phyloP scores from a whole-genome alignment of 2,113 vertebrate genomes.

The Myiopsitta monachus region DNA sequence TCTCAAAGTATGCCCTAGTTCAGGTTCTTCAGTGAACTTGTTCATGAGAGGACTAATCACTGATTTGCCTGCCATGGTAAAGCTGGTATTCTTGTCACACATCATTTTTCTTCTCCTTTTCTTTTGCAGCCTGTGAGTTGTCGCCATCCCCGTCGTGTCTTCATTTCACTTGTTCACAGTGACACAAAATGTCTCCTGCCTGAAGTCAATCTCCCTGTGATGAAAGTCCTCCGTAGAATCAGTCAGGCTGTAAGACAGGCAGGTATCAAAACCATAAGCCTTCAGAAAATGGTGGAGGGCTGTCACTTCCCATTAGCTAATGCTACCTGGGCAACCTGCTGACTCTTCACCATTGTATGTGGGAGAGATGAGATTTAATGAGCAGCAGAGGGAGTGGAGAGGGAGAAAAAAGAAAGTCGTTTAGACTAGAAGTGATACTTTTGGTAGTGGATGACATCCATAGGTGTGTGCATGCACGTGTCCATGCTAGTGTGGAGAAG shows the following conservation, averaged over 20 bases:
- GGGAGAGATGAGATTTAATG: slow-evolving; percentile 56
- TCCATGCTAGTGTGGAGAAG: background rate
- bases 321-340: slow-evolving; percentile 29
- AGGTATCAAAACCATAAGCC: slow-evolving; percentile 3
- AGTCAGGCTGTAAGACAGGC: slow-evolving; percentile 46
- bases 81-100: background rate
- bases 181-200: slow-evolving; percentile 52
- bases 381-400: slow-evolving; percentile 21
- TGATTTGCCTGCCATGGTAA: background rate
- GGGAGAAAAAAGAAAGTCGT: background rate
- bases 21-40: background rate
- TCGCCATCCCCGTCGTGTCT: background rate
- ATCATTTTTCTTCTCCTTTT: slow-evolving; percentile 15
- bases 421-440: background rate
- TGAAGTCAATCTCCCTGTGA: slow-evolving; percentile 42
- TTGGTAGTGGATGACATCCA: background rate
- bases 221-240: slow-evolving; percentile 35
- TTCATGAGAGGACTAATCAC: slow-evolving; percentile 15
- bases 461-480: background rate
- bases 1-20: background rate
- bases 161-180: slow-evolving; percentile 23
- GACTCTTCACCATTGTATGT: background rate
- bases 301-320: slow-evolving; percentile 53
- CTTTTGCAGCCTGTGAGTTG: slow-evolving; percentile 6
- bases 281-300: slow-evolving; percentile 20